Percentiles rank a stretch among this genome's conserved stretches.
Evolutionary conservation across 2,113 vertebrate genomes (phyloP).

Genomic region (Heterotilapia buettikoferi): DNA sequence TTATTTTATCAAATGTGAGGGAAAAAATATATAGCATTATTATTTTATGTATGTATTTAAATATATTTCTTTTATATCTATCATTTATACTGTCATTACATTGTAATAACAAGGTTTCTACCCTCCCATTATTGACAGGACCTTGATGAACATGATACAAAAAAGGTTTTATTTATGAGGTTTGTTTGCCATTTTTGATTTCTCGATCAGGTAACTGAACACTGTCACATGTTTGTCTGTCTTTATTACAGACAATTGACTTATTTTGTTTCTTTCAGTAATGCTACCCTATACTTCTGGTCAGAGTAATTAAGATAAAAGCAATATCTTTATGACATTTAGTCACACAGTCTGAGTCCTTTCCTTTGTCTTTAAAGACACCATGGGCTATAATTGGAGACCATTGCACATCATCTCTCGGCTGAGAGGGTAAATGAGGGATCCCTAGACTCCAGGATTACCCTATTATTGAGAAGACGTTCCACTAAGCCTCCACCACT

Average conservation of each 20-base stretch:
- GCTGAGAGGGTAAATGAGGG: constrained; percentile 73
- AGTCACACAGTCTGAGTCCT: constrained; percentile 59
- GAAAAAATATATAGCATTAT: not conserved
- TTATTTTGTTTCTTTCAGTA: not conserved
- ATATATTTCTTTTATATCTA: not conserved
- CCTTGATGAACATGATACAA: not conserved
- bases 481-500: constrained; percentile 73
- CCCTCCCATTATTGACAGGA: not conserved
- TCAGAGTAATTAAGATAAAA: constrained; percentile 52
- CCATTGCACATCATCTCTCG: constrained; percentile 66
- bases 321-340: constrained; percentile 57
- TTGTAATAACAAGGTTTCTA: not conserved
- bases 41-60: not conserved
- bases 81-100: not conserved
- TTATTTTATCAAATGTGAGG: not conserved
- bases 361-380: constrained; percentile 58
- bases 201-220: not conserved
- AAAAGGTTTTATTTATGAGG: not conserved
- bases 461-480: constrained; percentile 74
- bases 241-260: not conserved
- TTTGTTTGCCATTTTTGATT: not conserved
- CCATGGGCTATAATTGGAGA: constrained; percentile 62
- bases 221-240: not conserved
- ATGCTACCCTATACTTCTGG: not conserved
- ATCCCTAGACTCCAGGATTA: constrained; percentile 77